Evolutionary conservation across 2,113 vertebrate species (phyloP).

Genomic region (Zeus faber): DNA sequence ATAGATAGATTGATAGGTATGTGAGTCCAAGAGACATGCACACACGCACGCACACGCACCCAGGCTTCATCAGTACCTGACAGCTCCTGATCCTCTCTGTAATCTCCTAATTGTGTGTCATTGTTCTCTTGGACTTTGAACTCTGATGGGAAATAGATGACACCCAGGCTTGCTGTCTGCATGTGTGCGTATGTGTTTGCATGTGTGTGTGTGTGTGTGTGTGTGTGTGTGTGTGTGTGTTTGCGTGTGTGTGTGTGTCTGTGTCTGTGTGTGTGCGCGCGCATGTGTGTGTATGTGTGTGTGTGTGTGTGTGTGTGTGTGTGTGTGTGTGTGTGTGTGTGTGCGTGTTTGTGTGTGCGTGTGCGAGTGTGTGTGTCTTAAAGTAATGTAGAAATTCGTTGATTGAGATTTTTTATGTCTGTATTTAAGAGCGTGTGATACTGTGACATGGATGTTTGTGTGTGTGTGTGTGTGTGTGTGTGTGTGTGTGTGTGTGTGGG

Average conservation of each 20-base stretch:
- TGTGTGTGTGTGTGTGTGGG: slow-evolving; percentile 20
- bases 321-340: slow-evolving; percentile 5
- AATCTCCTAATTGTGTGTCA: slow-evolving; percentile 73
- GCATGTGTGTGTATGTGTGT: slow-evolving; percentile 21
- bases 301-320: not conserved
- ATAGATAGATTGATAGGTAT: not conserved
- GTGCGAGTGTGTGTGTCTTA: not conserved
- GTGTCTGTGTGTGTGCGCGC: not conserved
- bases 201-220: slow-evolving; percentile 9
- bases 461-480: slow-evolving; percentile 21
- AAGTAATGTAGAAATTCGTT: too few relatives aligned
- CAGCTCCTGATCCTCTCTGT: slow-evolving; percentile 58
- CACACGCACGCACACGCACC: not conserved
- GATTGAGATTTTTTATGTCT: too few relatives aligned
- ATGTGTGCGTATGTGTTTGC: not conserved
- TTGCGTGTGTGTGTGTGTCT: slow-evolving; percentile 16
- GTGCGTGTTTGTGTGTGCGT: not conserved
- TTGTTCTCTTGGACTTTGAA: slow-evolving; percentile 78
- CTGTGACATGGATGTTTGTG: not conserved
- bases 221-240: slow-evolving; percentile 8
- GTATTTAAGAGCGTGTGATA: not conserved
- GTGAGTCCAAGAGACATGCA: not conserved
- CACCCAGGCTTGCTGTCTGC: slow-evolving; percentile 46
- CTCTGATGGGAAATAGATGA: slow-evolving; percentile 48
- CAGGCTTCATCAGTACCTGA: slow-evolving; percentile 21